phyloP scores from a whole-genome alignment of 2,888 invertebrate genomes.

The Apodemia zela region DNA sequence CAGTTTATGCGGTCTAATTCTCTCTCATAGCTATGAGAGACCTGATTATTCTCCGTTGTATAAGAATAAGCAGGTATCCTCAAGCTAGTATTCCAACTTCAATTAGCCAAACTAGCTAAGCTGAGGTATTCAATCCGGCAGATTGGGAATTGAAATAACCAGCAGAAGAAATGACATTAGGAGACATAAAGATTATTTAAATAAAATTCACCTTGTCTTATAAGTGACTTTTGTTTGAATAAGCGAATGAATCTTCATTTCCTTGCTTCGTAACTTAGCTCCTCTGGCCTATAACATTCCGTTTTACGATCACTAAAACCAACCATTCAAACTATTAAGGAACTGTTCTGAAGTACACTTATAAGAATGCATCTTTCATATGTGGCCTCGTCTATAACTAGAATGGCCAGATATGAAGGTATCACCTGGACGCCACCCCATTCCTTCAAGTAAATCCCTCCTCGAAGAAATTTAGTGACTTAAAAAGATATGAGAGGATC shows the following conservation, averaged over 20 bases:
- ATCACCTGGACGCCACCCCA: neutral
- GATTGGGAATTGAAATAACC: no score
- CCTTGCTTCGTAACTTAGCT: neutral
- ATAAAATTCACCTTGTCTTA: no score
- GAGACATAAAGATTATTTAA: no score
- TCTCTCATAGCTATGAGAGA: no score
- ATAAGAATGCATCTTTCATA: constrained; percentile 4
- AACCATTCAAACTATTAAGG: neutral
- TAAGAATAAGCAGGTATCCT: neutral
- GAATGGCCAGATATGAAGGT: neutral
- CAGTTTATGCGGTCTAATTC: no score
- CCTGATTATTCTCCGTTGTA: neutral
- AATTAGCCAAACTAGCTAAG: neutral
- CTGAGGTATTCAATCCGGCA: neutral
- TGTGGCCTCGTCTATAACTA: neutral
- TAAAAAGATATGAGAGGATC: no score
- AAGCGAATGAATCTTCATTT: no score
- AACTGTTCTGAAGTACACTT: neutral
- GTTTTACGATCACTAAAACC: neutral
- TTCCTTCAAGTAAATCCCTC: no score
- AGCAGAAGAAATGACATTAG: no score
- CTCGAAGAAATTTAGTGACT: no score
- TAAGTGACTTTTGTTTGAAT: no score
- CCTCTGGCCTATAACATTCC: neutral
- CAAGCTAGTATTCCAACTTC: neutral